Base-by-base conservation (phyloP, 2,888 invertebrate species). In the Pseudoips prasinana region DNA sequence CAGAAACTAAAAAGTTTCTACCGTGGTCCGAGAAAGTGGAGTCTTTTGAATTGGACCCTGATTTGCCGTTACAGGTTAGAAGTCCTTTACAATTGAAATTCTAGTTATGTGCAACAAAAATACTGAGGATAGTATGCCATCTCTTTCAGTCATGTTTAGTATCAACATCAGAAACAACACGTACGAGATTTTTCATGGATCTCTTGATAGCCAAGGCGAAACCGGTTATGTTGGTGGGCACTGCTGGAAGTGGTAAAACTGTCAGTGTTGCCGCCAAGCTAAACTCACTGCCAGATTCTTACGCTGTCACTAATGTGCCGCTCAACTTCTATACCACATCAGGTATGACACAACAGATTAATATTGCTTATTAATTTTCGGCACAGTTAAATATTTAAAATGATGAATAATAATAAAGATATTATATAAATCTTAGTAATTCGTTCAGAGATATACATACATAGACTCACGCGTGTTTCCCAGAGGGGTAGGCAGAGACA, bases 311-410 rank as follows among this genome's bases (percentile, higher is more conserved):
- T 4, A 97, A 96, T 78, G 96, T 96, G 7, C 96, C 98, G 0
- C 95, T 98, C 71, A 98, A 98, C 84, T 98, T 96, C 73, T 98
- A 98, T 71, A 98, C 98, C 0, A 96, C 96, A 0, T 97, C 97
- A 22, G 92, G 92, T 92, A 58, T 60, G n/a, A 14, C 14, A 2
- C 5, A 14, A 14, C 14, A 14, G 2, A n/a, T n/a, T n/a, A n/a
- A n/a, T n/a, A n/a, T n/a, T n/a, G n/a, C n/a, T n/a, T n/a, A n/a
- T n/a, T n/a, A n/a, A n/a, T n/a, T n/a, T n/a, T n/a, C n/a, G n/a
- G n/a, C n/a, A n/a, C n/a, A n/a, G n/a, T n/a, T n/a, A n/a, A n/a
- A n/a, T n/a, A n/a, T n/a, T n/a, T n/a, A n/a, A n/a, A n/a, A n/a
- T n/a, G n/a, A n/a, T n/a, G n/a, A n/a, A n/a, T n/a, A n/a, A n/a